Conservation (phyloP, 2,888 invertebrate species). For the Platycheirus rosarum region DNA sequence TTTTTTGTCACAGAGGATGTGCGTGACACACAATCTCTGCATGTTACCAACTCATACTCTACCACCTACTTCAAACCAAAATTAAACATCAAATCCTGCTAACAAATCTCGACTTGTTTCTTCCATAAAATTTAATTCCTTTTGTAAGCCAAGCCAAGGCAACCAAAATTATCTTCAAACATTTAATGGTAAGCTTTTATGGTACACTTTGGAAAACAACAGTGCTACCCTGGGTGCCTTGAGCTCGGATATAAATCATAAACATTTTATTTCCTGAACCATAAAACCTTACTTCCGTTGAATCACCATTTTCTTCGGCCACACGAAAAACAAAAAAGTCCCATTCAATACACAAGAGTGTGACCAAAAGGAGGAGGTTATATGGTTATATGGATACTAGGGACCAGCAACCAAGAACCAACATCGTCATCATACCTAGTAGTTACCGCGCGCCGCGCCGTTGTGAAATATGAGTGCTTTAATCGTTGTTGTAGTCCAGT, state of each 20-base stretch:
- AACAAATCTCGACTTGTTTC: conserved; percentile 30
- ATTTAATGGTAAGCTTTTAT: conserved; percentile 36
- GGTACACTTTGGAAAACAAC: not conserved
- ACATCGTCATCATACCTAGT: conserved; percentile 18
- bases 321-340: conserved; percentile 36
- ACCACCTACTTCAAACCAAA: not conserved
- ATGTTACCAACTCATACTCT: not conserved
- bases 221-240: conserved; percentile 9
- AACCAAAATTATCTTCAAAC: conserved; percentile 50
- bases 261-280: conserved; percentile 63
- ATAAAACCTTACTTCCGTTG: conserved; percentile 56
- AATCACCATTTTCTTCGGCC: conserved; percentile 51
- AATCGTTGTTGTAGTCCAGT: conserved; percentile 59
- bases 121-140: conserved; percentile 49
- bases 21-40: conserved; percentile 18
- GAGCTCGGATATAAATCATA: conserved; percentile 54
- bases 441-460: not conserved
- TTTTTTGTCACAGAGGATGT: not conserved
- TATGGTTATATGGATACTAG: conserved; percentile 1
- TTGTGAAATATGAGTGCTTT: conserved; percentile 41
- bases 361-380: conserved; percentile 1
- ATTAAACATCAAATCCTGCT: conserved; percentile 5
- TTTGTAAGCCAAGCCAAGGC: conserved; percentile 29
- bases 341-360: conserved; percentile 32
- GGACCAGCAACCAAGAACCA: not conserved